Evolutionary conservation across 2,888 invertebrate species (phyloP), one percentile per base, ranked within the genome.

Genomic region (Lycaena phlaeas): DNA sequence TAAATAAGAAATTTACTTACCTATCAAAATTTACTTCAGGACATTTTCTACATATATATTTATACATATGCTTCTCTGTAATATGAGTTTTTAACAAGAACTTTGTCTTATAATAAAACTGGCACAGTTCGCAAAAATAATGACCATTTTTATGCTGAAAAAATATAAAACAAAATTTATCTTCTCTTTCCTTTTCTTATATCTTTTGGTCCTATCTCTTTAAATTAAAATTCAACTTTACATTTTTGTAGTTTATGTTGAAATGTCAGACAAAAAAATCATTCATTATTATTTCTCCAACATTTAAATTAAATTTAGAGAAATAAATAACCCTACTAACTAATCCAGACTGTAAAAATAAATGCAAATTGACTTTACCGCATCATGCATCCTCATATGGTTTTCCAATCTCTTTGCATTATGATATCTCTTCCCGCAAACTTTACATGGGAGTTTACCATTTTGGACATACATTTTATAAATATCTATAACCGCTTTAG

Each of bases 11-110:
- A n/a, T n/a, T 29, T 25, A 36, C 66, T 64, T 50, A 79, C 81
- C 72, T 62, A 50, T 76, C 69, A 59, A 70, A 84, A 54, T 53
- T 71, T 22, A 84, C 79, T 65, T 81, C 78, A 2, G 72, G 68
- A 45, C 82, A 84, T 51, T 75, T 70, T 27, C 57, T 72, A 54
- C 82, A 84, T n/a, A 79, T 48, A 59, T 78, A 84, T 49, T 84
- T 84, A 51, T 72, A 81, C 67, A 76, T 66, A 44, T 84, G 82
- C 48, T 82, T 78, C 25, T 76, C 77, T 15, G 70, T 73, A 57
- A 75, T 69, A 29, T 84, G 82, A 0, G 62, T 66, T 49, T 71
- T 70, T n/a, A 82, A 49, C 14, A 79, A 52, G 38, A 73, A 77
- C 5, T 75, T 70, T 0, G 78, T 76, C 57, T 75, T 79, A 49